Base-by-base conservation (phyloP, 2,113 vertebrate genomes). In the Noctilio leporinus region DNA sequence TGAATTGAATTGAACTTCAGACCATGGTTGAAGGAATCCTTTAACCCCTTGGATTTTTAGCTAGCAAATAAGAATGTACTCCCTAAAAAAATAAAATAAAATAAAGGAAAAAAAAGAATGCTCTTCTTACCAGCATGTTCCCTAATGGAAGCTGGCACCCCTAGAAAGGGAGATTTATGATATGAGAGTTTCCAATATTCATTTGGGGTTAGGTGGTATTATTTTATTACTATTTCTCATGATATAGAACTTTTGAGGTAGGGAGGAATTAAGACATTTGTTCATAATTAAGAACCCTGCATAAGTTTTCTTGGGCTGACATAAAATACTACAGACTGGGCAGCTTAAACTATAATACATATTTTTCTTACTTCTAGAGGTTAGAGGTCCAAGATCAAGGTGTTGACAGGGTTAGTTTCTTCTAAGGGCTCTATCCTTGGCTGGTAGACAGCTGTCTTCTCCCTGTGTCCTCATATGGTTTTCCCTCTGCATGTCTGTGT, bases 371-470 rank as follows among this genome's bases (percentile, higher is more conserved):
- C 45, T 2, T 26, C 33, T 12, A 30, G 55, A 35, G 53, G 26
- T 43, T 24, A 53, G 10, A 7, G 1, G 3, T 0, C 49, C 43
- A 19, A 15, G 59, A 16, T 1, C 62, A 4, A 0, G 20, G 40
- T 7, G 28, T 15, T 1, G 0, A 24, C 45, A 30, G 67, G n/a
- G 19, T 0, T 1, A 20, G 14, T 51, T 38, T 10, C 10, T 30
- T 0, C 40, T 1, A 3, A 51, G 51, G 51, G 10, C 82, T 62
- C 5, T 5, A 30, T 26, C n/a, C 10, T 1, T 2, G 26, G 16
- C 4, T 0, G 2, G 22, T 1, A 10, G 22, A 16, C 0, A 7
- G 3, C n/a, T 0, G 0, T 5, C 19, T 30, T 38, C 28, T 14
- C 19, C 17, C 5, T 0, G 20, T 0, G 24, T 38, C 35, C 85